phyloP scores from a whole-genome alignment of 2,888 invertebrate genomes.

The Allophyes oxyacanthae region DNA sequence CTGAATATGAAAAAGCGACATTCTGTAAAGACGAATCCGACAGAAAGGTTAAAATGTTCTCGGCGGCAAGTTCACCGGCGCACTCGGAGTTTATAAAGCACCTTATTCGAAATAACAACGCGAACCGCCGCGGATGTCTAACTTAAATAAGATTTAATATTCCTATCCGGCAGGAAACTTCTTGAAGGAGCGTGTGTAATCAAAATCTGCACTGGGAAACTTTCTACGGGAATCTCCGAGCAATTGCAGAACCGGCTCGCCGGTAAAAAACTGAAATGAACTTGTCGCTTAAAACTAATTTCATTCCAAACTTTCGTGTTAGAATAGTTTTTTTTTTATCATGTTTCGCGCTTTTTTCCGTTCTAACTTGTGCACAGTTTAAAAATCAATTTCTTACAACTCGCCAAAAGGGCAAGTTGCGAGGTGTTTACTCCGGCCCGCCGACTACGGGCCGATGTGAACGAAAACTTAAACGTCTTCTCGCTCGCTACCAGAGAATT shows the following conservation, averaged over 20 bases:
- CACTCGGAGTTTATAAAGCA: constrained; percentile 82
- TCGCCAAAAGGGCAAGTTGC: constrained; percentile 78
- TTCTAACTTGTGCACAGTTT: constrained; percentile 81
- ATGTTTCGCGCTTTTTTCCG: constrained; percentile 77
- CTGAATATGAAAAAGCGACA: constrained; percentile 65
- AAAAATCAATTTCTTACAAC: constrained; percentile 86
- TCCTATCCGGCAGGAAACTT: constrained; percentile 86
- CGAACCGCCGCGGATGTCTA: constrained; percentile 84
- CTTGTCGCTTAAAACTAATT: constrained; percentile 89
- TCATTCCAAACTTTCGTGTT: constrained; percentile 85
- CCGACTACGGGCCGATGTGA: constrained; percentile 68
- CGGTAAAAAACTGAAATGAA: constrained; percentile 87
- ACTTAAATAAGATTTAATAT: constrained; percentile 90
- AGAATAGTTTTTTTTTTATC: constrained; percentile 83
- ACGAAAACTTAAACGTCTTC: constrained; percentile 74
- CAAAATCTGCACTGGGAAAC: constrained; percentile 87
- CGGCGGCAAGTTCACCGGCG: constrained; percentile 67
- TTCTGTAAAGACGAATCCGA: constrained; percentile 64
- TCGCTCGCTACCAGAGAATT: constrained; percentile 64
- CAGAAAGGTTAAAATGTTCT: constrained; percentile 76
- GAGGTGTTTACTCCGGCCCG: constrained; percentile 78
- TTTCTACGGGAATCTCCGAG: constrained; percentile 82
- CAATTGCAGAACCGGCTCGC: constrained; percentile 81
- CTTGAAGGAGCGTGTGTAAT: constrained; percentile 88
- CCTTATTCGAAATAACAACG: constrained; percentile 88